Percentiles rank a stretch among this genome's conserved stretches.
phyloP scores from a whole-genome alignment of 1,140 invertebrate species.

The Heliothis virescens region DNA sequence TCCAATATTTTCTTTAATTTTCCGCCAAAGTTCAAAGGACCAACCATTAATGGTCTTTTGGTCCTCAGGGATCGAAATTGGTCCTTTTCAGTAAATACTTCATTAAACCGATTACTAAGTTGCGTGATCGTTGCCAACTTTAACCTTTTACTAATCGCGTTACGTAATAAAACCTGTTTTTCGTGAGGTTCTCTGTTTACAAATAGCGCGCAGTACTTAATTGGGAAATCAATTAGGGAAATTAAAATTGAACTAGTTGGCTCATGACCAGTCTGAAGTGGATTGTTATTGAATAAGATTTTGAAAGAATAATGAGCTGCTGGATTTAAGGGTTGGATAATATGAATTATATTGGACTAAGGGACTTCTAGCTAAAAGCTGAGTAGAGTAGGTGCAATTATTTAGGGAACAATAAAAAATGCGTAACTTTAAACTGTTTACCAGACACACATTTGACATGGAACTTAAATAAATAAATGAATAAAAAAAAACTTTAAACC shows the following conservation, averaged over 20 bases:
- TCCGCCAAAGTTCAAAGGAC: background rate
- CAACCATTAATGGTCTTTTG: conserved; percentile 1
- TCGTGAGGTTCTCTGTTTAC: conserved; percentile 10
- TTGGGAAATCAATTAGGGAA: conserved; percentile 8
- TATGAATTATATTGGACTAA: too few relatives aligned
- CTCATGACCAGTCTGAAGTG: background rate
- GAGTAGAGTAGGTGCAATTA: too few relatives aligned
- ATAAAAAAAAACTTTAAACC: too few relatives aligned
- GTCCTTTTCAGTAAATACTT: background rate
- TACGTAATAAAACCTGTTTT: conserved; percentile 19
- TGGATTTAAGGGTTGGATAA: background rate
- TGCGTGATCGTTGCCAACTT: conserved; percentile 5
- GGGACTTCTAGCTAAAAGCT: too few relatives aligned
- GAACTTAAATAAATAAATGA: too few relatives aligned
- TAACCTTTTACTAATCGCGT: conserved; percentile 2
- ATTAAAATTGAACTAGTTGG: conserved; percentile 15
- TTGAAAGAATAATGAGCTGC: background rate
- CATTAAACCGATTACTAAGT: background rate
- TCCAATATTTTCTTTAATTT: background rate
- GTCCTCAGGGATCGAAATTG: background rate
- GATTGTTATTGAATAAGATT: conserved; percentile 12
- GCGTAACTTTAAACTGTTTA: too few relatives aligned
- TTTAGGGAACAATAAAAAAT: too few relatives aligned
- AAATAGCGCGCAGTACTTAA: conserved; percentile 1
- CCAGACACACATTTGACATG: background rate